Conservation (phyloP, 2,888 invertebrate species). For the Morpho deidamia region DNA sequence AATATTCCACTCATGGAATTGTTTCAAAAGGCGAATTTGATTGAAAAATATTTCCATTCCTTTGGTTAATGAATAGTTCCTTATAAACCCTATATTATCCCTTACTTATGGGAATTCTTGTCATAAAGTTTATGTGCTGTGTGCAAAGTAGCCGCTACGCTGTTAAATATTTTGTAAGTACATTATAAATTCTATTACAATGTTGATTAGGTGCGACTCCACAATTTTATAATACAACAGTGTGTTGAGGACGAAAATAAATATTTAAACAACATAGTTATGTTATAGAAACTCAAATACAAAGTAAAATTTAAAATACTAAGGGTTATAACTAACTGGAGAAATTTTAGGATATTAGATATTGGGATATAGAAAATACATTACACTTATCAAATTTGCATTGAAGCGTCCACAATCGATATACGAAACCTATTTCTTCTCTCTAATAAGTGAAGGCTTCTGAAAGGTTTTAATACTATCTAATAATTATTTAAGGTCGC, state of each 20-base stretch:
- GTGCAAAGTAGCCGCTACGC: slow-evolving; percentile 7
- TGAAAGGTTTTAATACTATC: no score
- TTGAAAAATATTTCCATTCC: slow-evolving; percentile 39
- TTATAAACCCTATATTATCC: slow-evolving; percentile 25
- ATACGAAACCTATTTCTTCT: no score
- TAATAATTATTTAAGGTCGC: no score
- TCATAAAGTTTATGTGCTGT: slow-evolving; percentile 3
- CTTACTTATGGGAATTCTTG: neutral
- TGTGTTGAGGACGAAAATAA: neutral
- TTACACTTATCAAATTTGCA: neutral
- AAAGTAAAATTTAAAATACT: neutral
- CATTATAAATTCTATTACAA: slow-evolving; percentile 7
- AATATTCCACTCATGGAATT: slow-evolving; percentile 42
- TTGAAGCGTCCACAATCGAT: no score
- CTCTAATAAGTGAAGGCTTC: no score
- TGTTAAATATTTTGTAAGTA: slow-evolving; percentile 13
- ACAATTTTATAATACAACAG: neutral
- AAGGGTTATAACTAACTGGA: neutral
- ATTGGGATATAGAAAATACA: no score
- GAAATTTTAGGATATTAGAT: neutral
- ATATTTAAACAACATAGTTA: no score
- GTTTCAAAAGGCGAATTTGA: slow-evolving; percentile 32
- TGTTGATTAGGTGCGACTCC: neutral
- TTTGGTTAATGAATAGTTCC: slow-evolving; percentile 20
- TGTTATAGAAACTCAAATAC: neutral